Evolutionary conservation across 2,797 vertebrate species (phyloP).

Genomic region (Chiloscyllium punctatum): DNA sequence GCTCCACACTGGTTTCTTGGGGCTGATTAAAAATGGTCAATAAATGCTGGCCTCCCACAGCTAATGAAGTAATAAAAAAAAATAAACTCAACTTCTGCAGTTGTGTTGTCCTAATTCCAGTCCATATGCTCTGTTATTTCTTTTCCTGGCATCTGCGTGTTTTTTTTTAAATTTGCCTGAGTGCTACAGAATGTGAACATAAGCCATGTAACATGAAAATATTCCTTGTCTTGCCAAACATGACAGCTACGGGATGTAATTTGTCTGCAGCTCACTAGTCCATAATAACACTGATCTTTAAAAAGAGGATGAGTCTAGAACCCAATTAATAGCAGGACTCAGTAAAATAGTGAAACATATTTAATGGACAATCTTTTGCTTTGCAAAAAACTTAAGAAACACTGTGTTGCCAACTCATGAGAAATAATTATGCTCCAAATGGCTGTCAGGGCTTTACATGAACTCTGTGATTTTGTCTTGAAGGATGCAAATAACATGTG

Average conservation of each 20-base stretch:
- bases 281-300: neutral
- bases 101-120: neutral
- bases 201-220: neutral
- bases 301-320: neutral
- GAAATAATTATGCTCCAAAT: neutral
- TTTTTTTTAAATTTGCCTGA: slow-evolving; percentile 3
- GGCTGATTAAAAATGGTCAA: neutral
- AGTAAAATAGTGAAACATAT: neutral
- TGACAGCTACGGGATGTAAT: neutral
- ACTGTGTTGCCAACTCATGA: neutral
- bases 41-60: neutral
- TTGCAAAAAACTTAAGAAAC: neutral
- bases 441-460: neutral
- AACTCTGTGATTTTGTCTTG: neutral
- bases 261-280: neutral
- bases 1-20: neutral
- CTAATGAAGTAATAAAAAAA: neutral
- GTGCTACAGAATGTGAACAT: neutral
- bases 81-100: neutral
- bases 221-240: neutral
- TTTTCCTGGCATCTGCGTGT: neutral
- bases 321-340: neutral
- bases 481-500: neutral
- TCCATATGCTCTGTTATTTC: neutral
- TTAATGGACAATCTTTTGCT: neutral